Percentiles rank a stretch among this genome's conserved stretches.
phyloP scores from a whole-genome alignment of 2,888 invertebrate species.

The Lamellibrachia satsuma region DNA sequence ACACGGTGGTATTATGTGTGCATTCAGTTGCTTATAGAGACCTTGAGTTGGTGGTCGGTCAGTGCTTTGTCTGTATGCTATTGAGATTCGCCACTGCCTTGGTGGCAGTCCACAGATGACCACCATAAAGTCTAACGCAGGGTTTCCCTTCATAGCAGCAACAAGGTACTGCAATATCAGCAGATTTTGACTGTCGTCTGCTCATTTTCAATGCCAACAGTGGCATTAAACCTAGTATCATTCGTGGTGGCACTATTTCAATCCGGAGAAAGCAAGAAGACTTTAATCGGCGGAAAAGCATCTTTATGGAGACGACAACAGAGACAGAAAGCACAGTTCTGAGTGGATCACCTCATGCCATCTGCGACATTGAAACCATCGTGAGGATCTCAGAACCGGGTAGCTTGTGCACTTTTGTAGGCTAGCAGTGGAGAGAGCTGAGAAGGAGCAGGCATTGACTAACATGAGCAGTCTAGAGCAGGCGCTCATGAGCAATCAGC shows the following conservation, averaged over 20 bases:
- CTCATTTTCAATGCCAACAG: background rate
- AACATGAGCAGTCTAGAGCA: conserved; percentile 10
- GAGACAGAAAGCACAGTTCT: no score
- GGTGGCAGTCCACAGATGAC: background rate
- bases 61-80: background rate
- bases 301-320: background rate
- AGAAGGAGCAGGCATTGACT: background rate
- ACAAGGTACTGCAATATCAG: background rate
- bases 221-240: background rate
- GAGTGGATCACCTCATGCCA: background rate
- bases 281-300: background rate
- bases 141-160: background rate
- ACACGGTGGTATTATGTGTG: background rate
- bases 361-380: background rate
- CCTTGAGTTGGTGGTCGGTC: background rate
- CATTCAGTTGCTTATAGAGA: background rate
- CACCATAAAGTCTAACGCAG: background rate
- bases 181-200: background rate
- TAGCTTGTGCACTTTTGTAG: conserved; percentile 10
- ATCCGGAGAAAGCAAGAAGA: background rate
- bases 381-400: background rate
- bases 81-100: background rate
- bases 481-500: conserved; percentile 9
- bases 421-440: background rate
- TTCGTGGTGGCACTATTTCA: background rate